phyloP scores from a whole-genome alignment of 2,113 vertebrate genomes.

The Aspidoscelis tigris region DNA sequence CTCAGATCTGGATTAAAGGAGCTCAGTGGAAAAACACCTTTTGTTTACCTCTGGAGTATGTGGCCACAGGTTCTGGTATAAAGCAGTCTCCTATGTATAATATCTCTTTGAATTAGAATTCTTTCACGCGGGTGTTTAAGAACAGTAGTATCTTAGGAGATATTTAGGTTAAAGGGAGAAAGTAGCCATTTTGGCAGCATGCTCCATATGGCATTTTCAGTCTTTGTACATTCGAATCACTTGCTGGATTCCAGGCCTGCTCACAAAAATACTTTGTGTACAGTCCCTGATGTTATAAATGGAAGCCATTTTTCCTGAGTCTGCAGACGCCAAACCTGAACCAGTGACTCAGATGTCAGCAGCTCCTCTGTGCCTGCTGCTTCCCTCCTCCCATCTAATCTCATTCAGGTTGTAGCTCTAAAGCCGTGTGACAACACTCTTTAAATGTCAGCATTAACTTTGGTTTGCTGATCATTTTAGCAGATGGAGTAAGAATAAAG shows the following conservation, averaged over 20 bases:
- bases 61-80: too few relatives aligned
- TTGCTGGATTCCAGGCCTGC: not conserved
- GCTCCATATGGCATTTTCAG: not conserved
- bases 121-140: not conserved
- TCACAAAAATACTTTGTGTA: constrained; percentile 22
- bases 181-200: not conserved
- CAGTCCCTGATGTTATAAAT: constrained; percentile 28
- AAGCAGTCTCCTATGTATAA: not conserved
- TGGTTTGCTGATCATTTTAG: constrained; percentile 44
- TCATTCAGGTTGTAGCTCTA: constrained; percentile 14
- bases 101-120: not conserved
- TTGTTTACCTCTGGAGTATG: not conserved
- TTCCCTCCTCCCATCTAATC: constrained; percentile 10
- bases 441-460: constrained; percentile 50
- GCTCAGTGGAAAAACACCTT: too few relatives aligned
- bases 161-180: not conserved
- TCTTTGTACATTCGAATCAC: not conserved
- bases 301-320: constrained; percentile 30
- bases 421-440: constrained; percentile 45
- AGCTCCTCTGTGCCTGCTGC: not conserved
- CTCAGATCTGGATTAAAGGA: too few relatives aligned
- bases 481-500: constrained; percentile 36
- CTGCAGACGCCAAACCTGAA: constrained; percentile 2
- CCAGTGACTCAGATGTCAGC: constrained; percentile 37
- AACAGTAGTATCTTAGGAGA: not conserved